phyloP scores from a whole-genome alignment of 2,888 invertebrate species.

The Rhingia rostrata region DNA sequence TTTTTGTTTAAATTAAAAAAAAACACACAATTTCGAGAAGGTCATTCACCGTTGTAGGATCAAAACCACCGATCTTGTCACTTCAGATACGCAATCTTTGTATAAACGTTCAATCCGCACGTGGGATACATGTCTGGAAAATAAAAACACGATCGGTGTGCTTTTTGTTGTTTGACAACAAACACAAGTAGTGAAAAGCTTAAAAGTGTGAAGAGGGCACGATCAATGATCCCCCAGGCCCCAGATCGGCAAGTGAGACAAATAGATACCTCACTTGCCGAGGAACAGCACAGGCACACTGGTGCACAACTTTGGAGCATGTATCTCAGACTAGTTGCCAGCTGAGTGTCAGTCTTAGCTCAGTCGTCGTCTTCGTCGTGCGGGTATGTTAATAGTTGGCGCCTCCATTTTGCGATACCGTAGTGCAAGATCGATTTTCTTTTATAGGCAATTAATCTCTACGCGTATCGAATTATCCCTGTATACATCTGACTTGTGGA shows the following conservation, averaged over 20 bases:
- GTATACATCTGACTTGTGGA: slow-evolving; percentile 23
- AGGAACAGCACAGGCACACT: background rate
- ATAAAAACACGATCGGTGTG: slow-evolving; percentile 15
- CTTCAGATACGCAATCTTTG: slow-evolving; percentile 27
- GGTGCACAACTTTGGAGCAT: background rate
- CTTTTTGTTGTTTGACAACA: slow-evolving; percentile 67
- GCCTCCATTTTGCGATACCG: background rate
- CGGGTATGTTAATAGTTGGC: slow-evolving; percentile 15
- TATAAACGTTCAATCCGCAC: slow-evolving; percentile 33
- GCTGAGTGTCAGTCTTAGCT: slow-evolving; percentile 59
- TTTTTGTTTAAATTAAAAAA: slow-evolving; percentile 5
- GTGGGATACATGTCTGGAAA: slow-evolving; percentile 29
- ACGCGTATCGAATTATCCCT: background rate
- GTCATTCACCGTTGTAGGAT: slow-evolving; percentile 40
- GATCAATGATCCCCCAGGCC: slow-evolving; percentile 60
- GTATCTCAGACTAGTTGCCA: slow-evolving; percentile 42
- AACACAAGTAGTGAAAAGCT: slow-evolving; percentile 49
- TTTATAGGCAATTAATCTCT: background rate
- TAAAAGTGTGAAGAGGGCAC: slow-evolving; percentile 34
- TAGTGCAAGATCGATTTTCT: background rate
- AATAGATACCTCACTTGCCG: slow-evolving; percentile 6
- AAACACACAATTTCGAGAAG: background rate
- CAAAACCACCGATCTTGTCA: slow-evolving; percentile 62
- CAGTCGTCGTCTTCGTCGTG: slow-evolving; percentile 53
- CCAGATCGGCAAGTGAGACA: slow-evolving; percentile 27